Base-by-base conservation (phyloP, 2,888 invertebrate species). In the Zaprionus obscuricornis region DNA sequence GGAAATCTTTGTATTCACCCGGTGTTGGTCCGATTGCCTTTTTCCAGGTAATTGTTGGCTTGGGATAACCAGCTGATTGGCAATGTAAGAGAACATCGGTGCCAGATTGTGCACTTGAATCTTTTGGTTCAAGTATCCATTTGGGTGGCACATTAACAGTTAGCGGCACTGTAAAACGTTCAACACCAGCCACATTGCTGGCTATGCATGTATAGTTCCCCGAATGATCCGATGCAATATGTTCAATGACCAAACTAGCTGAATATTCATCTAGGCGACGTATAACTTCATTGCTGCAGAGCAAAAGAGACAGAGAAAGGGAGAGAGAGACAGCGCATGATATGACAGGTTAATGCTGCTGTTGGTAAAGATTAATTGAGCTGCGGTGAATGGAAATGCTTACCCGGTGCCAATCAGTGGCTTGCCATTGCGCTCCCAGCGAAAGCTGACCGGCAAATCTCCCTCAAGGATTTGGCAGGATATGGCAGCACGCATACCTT, bases 161-260 rank as follows among this genome's bases (percentile, higher is more conserved):
- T 2, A 96, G 92, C 17, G 95, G 95, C 51, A 96, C 95, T 5
- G 95, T 94, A 84, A 94, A 95, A 64, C 93, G 92, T 84, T 95
- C 95, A 2, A 93, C 92, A 7, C 96, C 96, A 8, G 97, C 97
- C 16, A 96, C 93, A 91, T 97, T 97, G 70, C 89, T 88, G n/a
- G 96, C 96, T 47, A 96, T 94, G 90, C 97, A 97, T n/a, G 96
- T 96, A 88, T 96, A 96, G 91, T 96, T 97, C 86, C 97, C 97
- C 81, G 95, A 96, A 89, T 97, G 96, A 45, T 94, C 92, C 20
- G 96, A 96, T 51, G 94, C 94, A 65, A 97, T 95, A 88, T 94
- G 94, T 87, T 97, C 96, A 81, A 97, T 96, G 78, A 96, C 94
- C 74, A 97, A 92, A 42, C 95, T 95, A 29, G 96, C 95, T 39